Evolutionary conservation across 2,888 invertebrate species (phyloP).

Genomic region (Lysandra bellargus): DNA sequence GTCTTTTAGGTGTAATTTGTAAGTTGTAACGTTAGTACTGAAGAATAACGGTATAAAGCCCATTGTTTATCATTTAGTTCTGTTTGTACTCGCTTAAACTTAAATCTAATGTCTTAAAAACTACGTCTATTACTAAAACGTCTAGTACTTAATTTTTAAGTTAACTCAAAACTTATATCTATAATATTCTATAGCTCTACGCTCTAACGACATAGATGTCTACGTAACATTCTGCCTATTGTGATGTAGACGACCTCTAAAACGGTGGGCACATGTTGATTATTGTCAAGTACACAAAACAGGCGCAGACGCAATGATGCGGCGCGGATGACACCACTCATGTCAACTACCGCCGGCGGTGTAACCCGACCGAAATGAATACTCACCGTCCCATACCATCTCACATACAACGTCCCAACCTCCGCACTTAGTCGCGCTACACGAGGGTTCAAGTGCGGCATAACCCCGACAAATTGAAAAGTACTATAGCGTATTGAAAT

Average conservation of each 20-base stretch:
- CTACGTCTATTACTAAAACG: not conserved
- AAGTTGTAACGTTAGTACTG: no score
- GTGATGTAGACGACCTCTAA: conserved; percentile 1
- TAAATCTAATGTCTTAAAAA: no score
- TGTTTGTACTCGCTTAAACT: no score
- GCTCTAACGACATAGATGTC: not conserved
- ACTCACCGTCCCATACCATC: conserved; percentile 25
- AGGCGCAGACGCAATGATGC: conserved; percentile 56
- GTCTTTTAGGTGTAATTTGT: no score
- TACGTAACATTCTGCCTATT: not conserved
- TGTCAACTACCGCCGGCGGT: conserved; percentile 49
- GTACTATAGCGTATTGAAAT: conserved; percentile 34
- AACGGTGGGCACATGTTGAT: conserved; percentile 35
- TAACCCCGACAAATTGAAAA: conserved; percentile 37
- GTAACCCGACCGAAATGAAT: conserved; percentile 45
- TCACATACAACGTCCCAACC: not conserved
- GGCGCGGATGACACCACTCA: conserved; percentile 53
- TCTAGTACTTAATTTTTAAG: not conserved
- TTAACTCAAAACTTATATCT: not conserved
- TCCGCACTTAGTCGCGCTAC: conserved; percentile 34
- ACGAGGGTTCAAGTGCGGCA: conserved; percentile 38
- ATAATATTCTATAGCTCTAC: not conserved
- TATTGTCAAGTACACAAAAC: conserved; percentile 56
- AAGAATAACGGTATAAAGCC: no score
- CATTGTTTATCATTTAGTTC: no score